Conservation (phyloP, 2,113 vertebrate species). For the Amphilophus citrinellus region DNA sequence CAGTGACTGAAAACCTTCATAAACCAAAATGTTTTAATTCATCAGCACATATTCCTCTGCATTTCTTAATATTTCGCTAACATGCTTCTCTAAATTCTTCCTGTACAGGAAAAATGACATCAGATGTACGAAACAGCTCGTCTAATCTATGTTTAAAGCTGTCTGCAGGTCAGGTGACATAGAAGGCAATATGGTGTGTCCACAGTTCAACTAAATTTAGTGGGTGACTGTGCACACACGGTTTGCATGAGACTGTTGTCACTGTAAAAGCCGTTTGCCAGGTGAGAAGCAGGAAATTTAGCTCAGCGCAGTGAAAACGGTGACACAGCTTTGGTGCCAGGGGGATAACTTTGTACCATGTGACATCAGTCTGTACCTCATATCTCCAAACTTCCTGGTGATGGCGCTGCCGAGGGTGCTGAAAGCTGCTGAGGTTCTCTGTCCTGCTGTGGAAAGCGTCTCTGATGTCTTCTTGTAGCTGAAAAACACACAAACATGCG, state of each 20-base stretch:
- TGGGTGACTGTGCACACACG: not conserved
- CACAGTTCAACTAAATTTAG: not conserved
- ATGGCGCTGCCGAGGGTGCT: constrained; percentile 92
- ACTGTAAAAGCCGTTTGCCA: not conserved
- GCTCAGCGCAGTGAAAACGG: not conserved
- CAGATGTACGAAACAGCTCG: not conserved
- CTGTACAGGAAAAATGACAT: not conserved
- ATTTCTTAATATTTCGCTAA: not conserved
- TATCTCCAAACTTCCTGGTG: constrained; percentile 94
- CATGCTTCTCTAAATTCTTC: not conserved
- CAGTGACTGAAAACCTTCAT: not conserved
- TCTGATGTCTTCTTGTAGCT: constrained; percentile 98
- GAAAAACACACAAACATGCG: constrained; percentile 23
- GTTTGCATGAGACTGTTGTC: not conserved
- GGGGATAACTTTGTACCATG: not conserved
- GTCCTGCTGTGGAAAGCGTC: constrained; percentile 92
- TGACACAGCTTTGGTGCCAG: no score
- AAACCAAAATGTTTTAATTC: not conserved
- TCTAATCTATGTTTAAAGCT: not conserved
- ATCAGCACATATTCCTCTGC: not conserved
- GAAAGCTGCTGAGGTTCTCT: constrained; percentile 93
- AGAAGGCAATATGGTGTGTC: not conserved
- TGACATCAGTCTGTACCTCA: constrained; percentile 85
- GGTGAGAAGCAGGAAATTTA: not conserved
- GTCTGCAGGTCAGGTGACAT: not conserved